Percentiles rank a stretch among this genome's conserved stretches.
Evolutionary conservation across 1,140 invertebrate species (phyloP).

Genomic region (Drosophila trapezifrons): DNA sequence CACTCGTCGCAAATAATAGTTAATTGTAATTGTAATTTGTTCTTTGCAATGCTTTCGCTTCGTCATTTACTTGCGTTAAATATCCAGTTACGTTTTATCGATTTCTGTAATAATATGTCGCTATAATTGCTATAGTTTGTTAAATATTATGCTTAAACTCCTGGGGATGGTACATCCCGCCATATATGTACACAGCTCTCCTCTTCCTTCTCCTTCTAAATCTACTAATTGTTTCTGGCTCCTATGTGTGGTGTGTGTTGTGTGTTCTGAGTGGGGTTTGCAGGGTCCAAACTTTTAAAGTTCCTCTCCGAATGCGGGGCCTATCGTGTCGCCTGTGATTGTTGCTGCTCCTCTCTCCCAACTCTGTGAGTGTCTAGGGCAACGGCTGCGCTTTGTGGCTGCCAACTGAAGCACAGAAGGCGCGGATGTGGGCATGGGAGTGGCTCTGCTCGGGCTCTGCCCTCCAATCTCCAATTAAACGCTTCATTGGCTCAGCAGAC

Average conservation of each 20-base stretch:
- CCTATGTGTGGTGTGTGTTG: constrained; percentile 15
- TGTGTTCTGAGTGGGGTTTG: constrained; percentile 16
- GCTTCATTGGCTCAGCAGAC: constrained; percentile 86
- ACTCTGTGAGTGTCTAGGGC: constrained; percentile 1
- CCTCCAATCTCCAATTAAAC: constrained; percentile 16
- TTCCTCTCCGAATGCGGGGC: constrained; percentile 42
- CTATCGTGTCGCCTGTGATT: constrained; percentile 25
- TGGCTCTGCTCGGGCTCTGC: neutral
- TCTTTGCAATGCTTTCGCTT: constrained; percentile 28
- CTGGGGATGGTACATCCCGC: constrained; percentile 25
- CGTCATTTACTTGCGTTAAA: constrained; percentile 50
- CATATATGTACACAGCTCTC: constrained; percentile 37
- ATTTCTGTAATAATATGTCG: constrained; percentile 67
- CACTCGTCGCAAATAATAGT: constrained; percentile 63
- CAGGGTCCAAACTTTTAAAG: constrained; percentile 59
- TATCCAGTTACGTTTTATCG: constrained; percentile 62
- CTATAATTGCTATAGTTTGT: constrained; percentile 79
- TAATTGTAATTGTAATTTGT: constrained; percentile 57
- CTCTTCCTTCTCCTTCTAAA: constrained; percentile 34
- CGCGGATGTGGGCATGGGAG: constrained; percentile 4
- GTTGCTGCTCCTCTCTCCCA: neutral
- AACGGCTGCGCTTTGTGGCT: constrained; percentile 1
- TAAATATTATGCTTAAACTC: constrained; percentile 69
- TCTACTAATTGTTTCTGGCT: constrained; percentile 57
- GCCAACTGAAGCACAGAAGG: constrained; percentile 14